Percentiles rank a stretch among this genome's conserved stretches.
These are phyloP conservation scores for Leptobrachium ailaonicum DNA, from an alignment of 2,113 vertebrate genomes.

Conservation along the genomic window DNA sequence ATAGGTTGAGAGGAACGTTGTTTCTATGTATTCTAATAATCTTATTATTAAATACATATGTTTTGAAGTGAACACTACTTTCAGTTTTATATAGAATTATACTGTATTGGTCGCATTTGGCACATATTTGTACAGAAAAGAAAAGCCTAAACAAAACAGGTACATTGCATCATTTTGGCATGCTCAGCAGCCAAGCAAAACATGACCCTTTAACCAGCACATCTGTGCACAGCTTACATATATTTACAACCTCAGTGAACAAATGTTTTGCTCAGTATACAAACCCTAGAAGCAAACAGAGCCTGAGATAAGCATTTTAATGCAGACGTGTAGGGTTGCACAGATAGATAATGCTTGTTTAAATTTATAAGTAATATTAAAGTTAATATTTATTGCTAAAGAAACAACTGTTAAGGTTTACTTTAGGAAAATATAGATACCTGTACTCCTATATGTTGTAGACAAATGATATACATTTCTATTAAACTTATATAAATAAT, in stretches of 20 bases:
- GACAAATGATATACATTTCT: too few relatives aligned
- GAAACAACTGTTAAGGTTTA: too few relatives aligned
- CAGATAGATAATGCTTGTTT: too few relatives aligned
- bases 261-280: conserved; percentile 17
- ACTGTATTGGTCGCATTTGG: background rate
- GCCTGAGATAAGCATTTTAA: conserved; percentile 5
- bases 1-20: background rate
- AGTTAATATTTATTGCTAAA: too few relatives aligned
- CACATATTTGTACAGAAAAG: background rate
- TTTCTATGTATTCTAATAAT: background rate
- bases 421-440: too few relatives aligned
- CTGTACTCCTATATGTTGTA: too few relatives aligned
- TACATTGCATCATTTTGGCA: background rate
- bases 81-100: background rate
- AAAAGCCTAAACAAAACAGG: background rate
- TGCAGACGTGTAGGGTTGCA: too few relatives aligned
- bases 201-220: background rate
- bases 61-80: background rate
- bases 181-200: background rate
- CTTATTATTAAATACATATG: too few relatives aligned
- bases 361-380: too few relatives aligned
- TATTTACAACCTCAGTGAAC: conserved; percentile 3
- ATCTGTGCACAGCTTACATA: background rate
- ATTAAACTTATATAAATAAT: too few relatives aligned
- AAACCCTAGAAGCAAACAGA: background rate